Base-by-base conservation (phyloP, 2,113 vertebrate genomes). In the Cryptomyrus ogoouensis region DNA sequence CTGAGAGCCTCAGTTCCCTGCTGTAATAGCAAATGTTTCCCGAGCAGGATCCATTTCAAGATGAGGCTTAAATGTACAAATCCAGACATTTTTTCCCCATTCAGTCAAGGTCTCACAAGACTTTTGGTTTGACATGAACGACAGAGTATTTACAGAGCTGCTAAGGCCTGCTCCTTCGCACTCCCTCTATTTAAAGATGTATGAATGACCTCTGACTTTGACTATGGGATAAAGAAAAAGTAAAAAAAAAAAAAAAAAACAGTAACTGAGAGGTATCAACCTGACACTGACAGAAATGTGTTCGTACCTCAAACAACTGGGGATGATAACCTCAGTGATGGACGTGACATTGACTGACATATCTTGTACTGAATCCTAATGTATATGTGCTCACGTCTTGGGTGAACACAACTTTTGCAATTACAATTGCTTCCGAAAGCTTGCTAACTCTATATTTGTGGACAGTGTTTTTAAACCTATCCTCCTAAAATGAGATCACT, bases 401-500 rank as follows among this genome's bases (percentile, higher is more conserved):
- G 46, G 85, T 53, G 35, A 27, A 21, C 49, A 19, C 39, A 53
- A 31, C 74, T 80, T 80, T 80, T 80, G 74, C 74, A 80, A 80
- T 39, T 80, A 53, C 27, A 27, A 56, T 56, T 53, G 24, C 85
- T 56, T 27, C 47, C n/a, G 31, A 87, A 53, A 35, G 35, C 9
- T 47, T n/a, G 49, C 31, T 83, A 52, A 50, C 35, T 52, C 35
- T 42, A 44, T 47, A 89, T 62, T 49, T 87, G 53, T 56, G 84
- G 49, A 70, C 62, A 85, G 24, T 52, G 62, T n/a, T 27, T 74
- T 62, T 52, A 66, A 70, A 87, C 21, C 5, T 42, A 70, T 74
- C 58, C 56, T 70, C 83, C 31, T 50, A n/a, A 87, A 62, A 24
- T 90, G 56, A 84, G 56, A 44, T 62, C 66, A 90, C 27, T 83